Base-by-base conservation (phyloP, 2,797 vertebrate species). In the Tolypeutes matacus region DNA sequence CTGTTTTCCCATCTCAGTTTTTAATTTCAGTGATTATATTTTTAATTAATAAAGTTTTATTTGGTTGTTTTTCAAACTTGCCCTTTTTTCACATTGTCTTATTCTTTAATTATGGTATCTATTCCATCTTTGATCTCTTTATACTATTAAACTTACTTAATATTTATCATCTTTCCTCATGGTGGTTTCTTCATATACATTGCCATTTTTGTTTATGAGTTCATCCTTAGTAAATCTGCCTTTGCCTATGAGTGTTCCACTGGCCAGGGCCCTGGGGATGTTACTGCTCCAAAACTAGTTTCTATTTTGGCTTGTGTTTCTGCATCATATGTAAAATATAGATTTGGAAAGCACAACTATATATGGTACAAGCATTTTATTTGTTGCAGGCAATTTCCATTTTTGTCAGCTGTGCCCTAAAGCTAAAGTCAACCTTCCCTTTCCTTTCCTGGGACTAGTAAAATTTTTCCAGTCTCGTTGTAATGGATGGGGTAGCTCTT, bases 11-110 rank as follows among this genome's bases (percentile, higher is more conserved):
- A 39, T 9, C 46, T 87, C 72, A 81, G n/a, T 39, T 93, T 89
- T 73, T 85, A 80, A 95, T 31, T 36, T 77, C 70, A 91, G 5
- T 78, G 27, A 49, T 69, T 83, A 46, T 53, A 85, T 67, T 91
- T 87, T 92, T 69, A 39, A 93, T 3, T 51, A 42, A 82, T 15
- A 46, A 46, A 73, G 65, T 46, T 94, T 91, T 72, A 86, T 58
- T 53, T 82, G 46, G 42, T 20, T 80, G 7, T 62, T 86, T 84
- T 62, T 86, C 31, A 88, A 70, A 73, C 17, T 56, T 87, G 3
- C 7, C 1, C 15, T 31, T 72, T 70, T 46, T 60, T 31, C n/a
- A 12, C 4, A 23, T 80, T 70, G 27, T 0, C 46, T 29, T 69
- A 12, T 70, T 86, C 42, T 65, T 92, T 53, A 86, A 76, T 42